phyloP scores from a whole-genome alignment of 2,888 invertebrate genomes.

The Plemyria rubiginata region DNA sequence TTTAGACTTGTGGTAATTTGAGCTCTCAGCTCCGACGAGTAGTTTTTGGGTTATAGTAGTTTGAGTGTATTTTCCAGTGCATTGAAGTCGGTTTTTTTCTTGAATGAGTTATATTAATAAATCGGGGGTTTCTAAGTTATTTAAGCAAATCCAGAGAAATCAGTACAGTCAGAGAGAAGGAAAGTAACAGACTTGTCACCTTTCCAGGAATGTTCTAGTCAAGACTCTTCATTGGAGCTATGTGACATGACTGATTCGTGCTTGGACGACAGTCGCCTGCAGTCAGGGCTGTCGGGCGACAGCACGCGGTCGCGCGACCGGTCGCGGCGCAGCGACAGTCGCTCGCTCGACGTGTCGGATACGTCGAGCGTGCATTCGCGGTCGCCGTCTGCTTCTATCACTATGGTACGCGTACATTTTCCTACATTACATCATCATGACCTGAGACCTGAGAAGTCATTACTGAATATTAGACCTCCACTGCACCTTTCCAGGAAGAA shows the following conservation, averaged over 20 bases:
- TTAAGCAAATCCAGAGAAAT: background rate
- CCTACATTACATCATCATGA: too few relatives aligned
- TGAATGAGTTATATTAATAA: too few relatives aligned
- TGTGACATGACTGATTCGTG: constrained; percentile 75
- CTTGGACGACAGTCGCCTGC: constrained; percentile 74
- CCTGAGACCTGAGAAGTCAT: too few relatives aligned
- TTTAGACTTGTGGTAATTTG: too few relatives aligned
- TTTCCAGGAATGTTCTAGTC: constrained; percentile 83
- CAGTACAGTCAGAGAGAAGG: background rate
- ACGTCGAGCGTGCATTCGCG: constrained; percentile 76
- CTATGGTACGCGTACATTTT: constrained; percentile 61
- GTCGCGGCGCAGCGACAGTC: constrained; percentile 76
- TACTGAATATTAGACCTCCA: too few relatives aligned
- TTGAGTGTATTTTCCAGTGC: too few relatives aligned
- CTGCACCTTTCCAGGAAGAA: too few relatives aligned
- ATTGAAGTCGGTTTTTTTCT: too few relatives aligned
- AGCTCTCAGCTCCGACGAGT: too few relatives aligned
- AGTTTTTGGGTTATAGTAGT: too few relatives aligned
- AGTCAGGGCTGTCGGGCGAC: constrained; percentile 79
- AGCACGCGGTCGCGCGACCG: constrained; percentile 72
- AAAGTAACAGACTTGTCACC: background rate
- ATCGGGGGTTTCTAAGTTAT: too few relatives aligned
- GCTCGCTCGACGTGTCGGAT: constrained; percentile 78
- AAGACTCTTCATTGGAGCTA: constrained; percentile 80
- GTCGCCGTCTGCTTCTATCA: constrained; percentile 77